These are phyloP conservation scores for Pachypsylla venusta DNA, from an alignment of 1,140 invertebrate genomes.

Conservation along the genomic window DNA sequence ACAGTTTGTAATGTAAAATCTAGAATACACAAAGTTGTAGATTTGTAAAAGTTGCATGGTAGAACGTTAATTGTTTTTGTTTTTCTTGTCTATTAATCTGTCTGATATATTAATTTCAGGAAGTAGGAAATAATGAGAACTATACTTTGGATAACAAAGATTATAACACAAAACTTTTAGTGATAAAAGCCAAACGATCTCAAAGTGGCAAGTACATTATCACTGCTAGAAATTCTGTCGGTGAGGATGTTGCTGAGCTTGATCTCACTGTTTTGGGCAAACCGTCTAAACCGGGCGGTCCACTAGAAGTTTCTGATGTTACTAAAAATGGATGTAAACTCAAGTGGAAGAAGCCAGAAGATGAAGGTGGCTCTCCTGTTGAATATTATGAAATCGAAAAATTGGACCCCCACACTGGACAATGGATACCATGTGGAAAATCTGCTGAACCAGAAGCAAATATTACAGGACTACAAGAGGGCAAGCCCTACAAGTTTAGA, in stretches of 20 bases:
- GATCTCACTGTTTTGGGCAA: slow-evolving; percentile 75
- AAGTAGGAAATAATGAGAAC: slow-evolving; percentile 46
- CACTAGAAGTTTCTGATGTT: slow-evolving; percentile 74
- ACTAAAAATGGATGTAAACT: slow-evolving; percentile 88
- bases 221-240: slow-evolving; percentile 81
- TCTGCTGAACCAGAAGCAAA: slow-evolving; percentile 64
- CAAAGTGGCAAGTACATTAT: slow-evolving; percentile 87
- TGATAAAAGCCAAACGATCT: slow-evolving; percentile 58
- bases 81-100: slow-evolving; percentile 6
- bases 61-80: no score
- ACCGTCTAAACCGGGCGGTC: slow-evolving; percentile 68
- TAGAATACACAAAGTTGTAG: no score
- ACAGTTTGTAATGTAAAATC: no score
- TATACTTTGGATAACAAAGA: slow-evolving; percentile 70
- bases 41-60: no score
- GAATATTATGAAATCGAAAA: slow-evolving; percentile 98
- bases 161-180: slow-evolving; percentile 79
- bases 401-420: slow-evolving; percentile 77
- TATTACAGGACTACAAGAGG: slow-evolving; percentile 72
- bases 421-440: slow-evolving; percentile 80
- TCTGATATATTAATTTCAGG: slow-evolving; percentile 31
- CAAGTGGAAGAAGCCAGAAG: slow-evolving; percentile 84
- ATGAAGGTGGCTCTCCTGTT: slow-evolving; percentile 79
- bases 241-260: slow-evolving; percentile 83
- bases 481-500: slow-evolving; percentile 97